Evolutionary conservation across 2,113 vertebrate species (phyloP).

Genomic region (Psilopsiagon aurifrons): DNA sequence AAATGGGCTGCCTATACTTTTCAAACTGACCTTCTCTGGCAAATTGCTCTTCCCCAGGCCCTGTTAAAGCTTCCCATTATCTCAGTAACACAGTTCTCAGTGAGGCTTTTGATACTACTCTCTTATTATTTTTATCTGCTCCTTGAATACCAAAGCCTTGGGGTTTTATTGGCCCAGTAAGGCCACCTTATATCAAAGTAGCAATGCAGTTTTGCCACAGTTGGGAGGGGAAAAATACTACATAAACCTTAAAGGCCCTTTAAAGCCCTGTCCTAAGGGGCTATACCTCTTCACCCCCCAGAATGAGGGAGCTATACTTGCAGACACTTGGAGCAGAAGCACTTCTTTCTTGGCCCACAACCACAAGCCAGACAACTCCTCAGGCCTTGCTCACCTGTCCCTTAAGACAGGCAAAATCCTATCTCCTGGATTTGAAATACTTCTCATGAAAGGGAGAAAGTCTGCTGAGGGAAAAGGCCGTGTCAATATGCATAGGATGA

Average conservation of each 20-base stretch:
- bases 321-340: not conserved
- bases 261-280: not conserved
- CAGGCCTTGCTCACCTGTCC: not conserved
- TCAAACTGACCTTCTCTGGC: not conserved
- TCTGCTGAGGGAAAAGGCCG: not conserved
- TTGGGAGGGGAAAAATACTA: not conserved
- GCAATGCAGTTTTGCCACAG: not conserved
- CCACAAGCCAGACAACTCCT: not conserved
- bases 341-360: not conserved
- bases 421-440: not conserved
- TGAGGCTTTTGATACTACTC: not conserved
- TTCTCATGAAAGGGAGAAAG: not conserved
- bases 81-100: not conserved
- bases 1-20: not conserved
- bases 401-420: not conserved
- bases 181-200: not conserved
- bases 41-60: not conserved
- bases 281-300: not conserved
- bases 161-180: not conserved
- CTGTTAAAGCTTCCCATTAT: not conserved
- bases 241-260: not conserved
- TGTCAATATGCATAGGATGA: not conserved
- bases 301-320: not conserved
- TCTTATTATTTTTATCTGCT: not conserved
- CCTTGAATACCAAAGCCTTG: fast-evolving